Evolutionary conservation across 37 sponge, comb jelly and placozoan genomes (phyloP), one percentile per base, ranked within the genome.

Genomic region (Hormiphora californensis): DNA sequence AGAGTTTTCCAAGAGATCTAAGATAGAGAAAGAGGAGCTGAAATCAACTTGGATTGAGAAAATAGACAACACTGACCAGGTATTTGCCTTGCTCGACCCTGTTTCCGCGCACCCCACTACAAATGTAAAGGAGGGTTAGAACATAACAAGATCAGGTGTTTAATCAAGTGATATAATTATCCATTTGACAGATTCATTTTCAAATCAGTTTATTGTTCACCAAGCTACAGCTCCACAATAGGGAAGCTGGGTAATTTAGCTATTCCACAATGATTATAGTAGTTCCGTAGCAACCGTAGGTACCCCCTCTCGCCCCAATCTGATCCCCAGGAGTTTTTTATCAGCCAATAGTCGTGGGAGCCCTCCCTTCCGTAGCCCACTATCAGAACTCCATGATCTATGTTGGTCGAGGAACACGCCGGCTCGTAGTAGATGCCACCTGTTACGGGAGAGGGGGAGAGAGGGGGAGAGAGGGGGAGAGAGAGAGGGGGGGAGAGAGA

Each of bases 31-130:
- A 73, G 81, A 73, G 1, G 81, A 37, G 44, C 46, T 73, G 43
- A 73, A 73, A 30, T 32, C 81, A 40, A 33, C 46, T 32, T 73
- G 81, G 81, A 73, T 39, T 73, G 81, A 73, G 44, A 73, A 73
- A 28, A 73, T 73, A 73, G 81, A 73, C 38, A 73, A 73, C 44
- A 73, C 81, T 22, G 81, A 73, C 23, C 36, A 73, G 46, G 81
- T 73, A 33, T 43, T 9, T 67, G 21, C n/a, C n/a, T n/a, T n/a
- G n/a, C n/a, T n/a, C n/a, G n/a, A n/a, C n/a, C n/a, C n/a, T n/a
- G n/a, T n/a, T n/a, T n/a, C n/a, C n/a, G n/a, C n/a, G n/a, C n/a
- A n/a, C n/a, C n/a, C n/a, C n/a, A n/a, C n/a, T n/a, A n/a, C n/a
- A n/a, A n/a, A n/a, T n/a, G n/a, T n/a, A n/a, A n/a, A n/a, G n/a